Evolutionary conservation across 2,888 invertebrate species (phyloP).

Genomic region (Lepidonotus clava): DNA sequence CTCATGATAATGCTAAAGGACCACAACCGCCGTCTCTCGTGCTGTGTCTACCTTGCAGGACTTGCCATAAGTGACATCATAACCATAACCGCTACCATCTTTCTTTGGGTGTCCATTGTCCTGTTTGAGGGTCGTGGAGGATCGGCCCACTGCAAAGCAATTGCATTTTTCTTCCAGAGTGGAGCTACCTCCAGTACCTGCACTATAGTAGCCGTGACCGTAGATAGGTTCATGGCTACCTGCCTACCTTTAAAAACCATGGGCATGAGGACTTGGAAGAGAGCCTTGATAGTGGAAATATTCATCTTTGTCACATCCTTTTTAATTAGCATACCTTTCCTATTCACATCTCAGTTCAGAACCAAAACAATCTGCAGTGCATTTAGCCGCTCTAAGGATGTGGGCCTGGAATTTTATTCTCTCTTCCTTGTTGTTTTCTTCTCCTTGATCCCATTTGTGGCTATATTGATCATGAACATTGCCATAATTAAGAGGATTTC

Average conservation of each 20-base stretch:
- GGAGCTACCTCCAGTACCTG: background rate
- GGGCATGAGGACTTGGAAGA: background rate
- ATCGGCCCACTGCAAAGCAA: background rate
- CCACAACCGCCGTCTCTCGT: slow-evolving; percentile 7
- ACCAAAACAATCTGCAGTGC: background rate
- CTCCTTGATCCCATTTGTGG: background rate
- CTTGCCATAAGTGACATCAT: slow-evolving; percentile 49
- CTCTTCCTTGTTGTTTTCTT: background rate
- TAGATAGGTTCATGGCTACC: slow-evolving; percentile 25
- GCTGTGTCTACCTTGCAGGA: slow-evolving; percentile 48
- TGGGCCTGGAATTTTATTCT: background rate
- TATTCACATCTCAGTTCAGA: background rate
- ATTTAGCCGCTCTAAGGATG: background rate
- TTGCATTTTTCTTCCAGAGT: background rate
- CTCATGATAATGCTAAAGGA: slow-evolving; percentile 17
- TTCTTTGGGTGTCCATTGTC: background rate
- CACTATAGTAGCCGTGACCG: slow-evolving; percentile 15
- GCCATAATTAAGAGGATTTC: background rate
- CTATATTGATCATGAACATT: background rate
- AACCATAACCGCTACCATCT: background rate
- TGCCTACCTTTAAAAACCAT: background rate
- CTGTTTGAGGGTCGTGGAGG: background rate
- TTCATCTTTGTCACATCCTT: background rate
- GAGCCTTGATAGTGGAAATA: background rate
- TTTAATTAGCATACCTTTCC: background rate